These are phyloP conservation scores for Agrochola macilenta DNA, from an alignment of 2,888 invertebrate genomes.

Conservation along the genomic window DNA sequence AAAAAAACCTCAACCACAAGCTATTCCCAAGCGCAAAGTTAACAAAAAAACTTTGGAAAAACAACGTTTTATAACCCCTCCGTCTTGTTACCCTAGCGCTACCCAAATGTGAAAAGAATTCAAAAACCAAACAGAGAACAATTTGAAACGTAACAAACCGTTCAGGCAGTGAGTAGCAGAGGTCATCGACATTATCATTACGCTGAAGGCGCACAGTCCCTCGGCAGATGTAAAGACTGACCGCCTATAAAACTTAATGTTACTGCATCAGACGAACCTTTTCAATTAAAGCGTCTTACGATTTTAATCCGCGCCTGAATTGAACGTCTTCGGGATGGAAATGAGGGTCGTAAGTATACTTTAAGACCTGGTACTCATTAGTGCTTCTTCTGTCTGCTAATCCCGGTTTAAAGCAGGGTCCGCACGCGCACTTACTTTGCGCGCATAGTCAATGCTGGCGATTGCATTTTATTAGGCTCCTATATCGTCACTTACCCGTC, in stretches of 20 bases:
- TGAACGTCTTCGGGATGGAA: slow-evolving; percentile 59
- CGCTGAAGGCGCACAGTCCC: slow-evolving; percentile 60
- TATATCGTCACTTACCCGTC: slow-evolving; percentile 7
- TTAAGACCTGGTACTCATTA: slow-evolving; percentile 59
- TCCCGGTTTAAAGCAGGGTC: slow-evolving; percentile 25
- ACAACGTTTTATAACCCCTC: too few species aligned
- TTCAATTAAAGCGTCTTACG: slow-evolving; percentile 83
- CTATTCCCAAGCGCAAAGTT: not conserved
- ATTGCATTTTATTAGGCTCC: slow-evolving; percentile 43
- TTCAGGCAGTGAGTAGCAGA: slow-evolving; percentile 53
- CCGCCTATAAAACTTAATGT: slow-evolving; percentile 82
- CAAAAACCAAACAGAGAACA: slow-evolving; percentile 20
- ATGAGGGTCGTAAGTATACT: slow-evolving; percentile 56
- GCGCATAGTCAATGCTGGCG: not conserved
- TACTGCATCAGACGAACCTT: slow-evolving; percentile 72
- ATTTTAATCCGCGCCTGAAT: slow-evolving; percentile 74
- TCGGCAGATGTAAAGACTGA: slow-evolving; percentile 72
- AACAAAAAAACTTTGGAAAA: not conserved
- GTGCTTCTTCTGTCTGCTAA: slow-evolving; percentile 43
- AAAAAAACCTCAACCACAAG: too few species aligned
- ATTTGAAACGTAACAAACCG: slow-evolving; percentile 64
- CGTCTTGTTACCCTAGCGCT: slow-evolving; percentile 1
- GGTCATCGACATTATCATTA: slow-evolving; percentile 78
- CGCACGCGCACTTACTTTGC: not conserved
- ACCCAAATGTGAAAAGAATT: slow-evolving; percentile 18